phyloP scores from a whole-genome alignment of 1,140 invertebrate species.

The Schlechtendalia chinensis region DNA sequence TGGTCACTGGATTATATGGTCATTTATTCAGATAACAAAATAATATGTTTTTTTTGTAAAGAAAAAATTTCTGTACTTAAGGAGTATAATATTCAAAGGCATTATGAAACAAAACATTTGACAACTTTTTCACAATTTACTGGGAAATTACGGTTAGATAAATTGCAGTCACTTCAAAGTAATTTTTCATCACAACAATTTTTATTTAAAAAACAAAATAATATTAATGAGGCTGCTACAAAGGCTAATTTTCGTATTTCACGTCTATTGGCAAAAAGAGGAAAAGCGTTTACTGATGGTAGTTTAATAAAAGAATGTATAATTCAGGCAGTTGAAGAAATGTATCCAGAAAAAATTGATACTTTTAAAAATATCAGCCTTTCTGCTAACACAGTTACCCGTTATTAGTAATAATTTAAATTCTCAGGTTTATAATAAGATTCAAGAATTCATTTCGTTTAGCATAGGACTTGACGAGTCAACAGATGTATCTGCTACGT shows the following conservation, averaged over 20 bases:
- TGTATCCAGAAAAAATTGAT: not conserved
- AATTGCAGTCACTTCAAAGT: too few relatives aligned
- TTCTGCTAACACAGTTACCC: constrained; percentile 5
- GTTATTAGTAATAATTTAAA: constrained; percentile 12
- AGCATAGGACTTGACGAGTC: not conserved
- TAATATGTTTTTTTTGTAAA: too few relatives aligned
- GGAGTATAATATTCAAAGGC: too few relatives aligned
- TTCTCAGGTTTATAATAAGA: constrained; percentile 6
- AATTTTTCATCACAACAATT: constrained; percentile 4
- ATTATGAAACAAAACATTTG: too few relatives aligned
- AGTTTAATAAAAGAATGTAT: too few relatives aligned
- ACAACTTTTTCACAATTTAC: too few relatives aligned
- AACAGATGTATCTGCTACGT: constrained; percentile 10
- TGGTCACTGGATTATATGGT: too few relatives aligned
- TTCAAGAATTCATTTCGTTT: not conserved
- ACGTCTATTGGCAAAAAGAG: not conserved
- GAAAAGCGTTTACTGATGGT: not conserved
- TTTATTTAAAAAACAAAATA: constrained; percentile 23
- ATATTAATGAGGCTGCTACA: constrained; percentile 18
- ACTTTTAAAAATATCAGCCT: constrained; percentile 9
- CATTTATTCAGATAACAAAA: too few relatives aligned
- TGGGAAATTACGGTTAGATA: too few relatives aligned
- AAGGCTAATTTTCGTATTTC: not conserved
- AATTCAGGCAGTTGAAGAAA: too few relatives aligned
- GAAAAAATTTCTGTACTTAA: too few relatives aligned